A percentile compares a stretch with the other conserved stretches of the same genome.
Evolutionary conservation across 2,797 vertebrate species (phyloP).

Genomic region (Leucoraja ocellata): DNA sequence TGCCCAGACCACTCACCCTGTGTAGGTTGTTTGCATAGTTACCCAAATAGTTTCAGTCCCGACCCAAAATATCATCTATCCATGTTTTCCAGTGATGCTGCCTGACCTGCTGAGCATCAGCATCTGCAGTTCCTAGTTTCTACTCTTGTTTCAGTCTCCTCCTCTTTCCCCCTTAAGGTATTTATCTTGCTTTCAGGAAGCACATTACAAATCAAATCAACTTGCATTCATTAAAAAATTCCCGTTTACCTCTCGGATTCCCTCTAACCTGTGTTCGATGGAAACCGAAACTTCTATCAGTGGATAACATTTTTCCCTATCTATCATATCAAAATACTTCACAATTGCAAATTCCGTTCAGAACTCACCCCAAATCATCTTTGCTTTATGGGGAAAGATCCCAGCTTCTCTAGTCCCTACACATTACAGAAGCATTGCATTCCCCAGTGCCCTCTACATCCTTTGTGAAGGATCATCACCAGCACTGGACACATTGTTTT

Average conservation of each 20-base stretch:
- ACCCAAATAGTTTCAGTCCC: too few species aligned
- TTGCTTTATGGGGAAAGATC: neutral
- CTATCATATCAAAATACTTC: neutral
- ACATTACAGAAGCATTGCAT: neutral
- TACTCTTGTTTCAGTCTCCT: slow-evolving; percentile 40
- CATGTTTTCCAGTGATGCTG: too few species aligned
- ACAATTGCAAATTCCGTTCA: neutral
- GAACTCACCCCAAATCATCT: neutral
- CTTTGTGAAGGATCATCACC: neutral
- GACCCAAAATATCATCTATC: too few species aligned
- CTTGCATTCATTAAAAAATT: neutral
- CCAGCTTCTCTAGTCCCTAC: slow-evolving; percentile 16
- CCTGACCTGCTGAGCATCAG: too few species aligned
- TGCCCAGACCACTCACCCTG: too few species aligned
- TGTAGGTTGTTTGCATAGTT: too few species aligned
- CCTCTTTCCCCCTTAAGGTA: slow-evolving; percentile 39
- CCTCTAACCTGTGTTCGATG: neutral
- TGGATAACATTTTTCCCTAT: neutral
- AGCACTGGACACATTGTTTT: neutral
- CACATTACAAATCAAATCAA: neutral
- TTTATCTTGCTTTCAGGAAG: neutral
- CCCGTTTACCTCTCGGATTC: neutral
- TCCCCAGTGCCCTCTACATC: neutral
- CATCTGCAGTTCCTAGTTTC: too few species aligned
- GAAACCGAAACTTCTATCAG: neutral